Conservation (phyloP, 2,797 vertebrate genomes). For the Argya squamiceps region DNA sequence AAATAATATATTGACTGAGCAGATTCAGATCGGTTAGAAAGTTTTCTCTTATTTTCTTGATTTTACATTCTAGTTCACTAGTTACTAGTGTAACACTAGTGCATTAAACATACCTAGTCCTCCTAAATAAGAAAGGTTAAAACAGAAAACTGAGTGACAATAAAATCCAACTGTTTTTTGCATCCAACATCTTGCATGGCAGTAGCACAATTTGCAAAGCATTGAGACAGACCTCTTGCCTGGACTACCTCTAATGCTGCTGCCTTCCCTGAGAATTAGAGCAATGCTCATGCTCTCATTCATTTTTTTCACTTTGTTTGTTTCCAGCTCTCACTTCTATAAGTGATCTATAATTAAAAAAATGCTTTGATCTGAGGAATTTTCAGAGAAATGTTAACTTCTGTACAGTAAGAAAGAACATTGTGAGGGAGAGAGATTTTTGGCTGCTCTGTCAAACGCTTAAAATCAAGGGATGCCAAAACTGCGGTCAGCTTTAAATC, state of each 20-base stretch:
- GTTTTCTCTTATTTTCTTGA: neutral
- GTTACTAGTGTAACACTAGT: neutral
- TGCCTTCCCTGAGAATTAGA: neutral
- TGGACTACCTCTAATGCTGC: neutral
- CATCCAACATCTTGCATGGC: neutral
- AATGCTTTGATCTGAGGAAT: neutral
- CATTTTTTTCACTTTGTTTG: neutral
- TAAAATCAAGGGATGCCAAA: neutral
- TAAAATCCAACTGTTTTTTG: neutral
- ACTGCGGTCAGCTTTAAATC: neutral
- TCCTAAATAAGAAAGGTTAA: neutral
- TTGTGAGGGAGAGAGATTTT: neutral
- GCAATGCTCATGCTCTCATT: rapidly evolving
- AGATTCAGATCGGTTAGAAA: neutral
- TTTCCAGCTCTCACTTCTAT: neutral
- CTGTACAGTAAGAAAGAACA: neutral
- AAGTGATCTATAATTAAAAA: neutral
- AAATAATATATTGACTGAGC: neutral
- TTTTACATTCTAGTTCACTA: neutral
- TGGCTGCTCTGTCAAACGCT: neutral
- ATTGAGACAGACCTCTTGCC: neutral
- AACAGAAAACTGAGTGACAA: neutral
- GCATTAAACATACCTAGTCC: neutral
- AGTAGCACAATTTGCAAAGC: neutral
- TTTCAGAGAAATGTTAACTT: neutral